phyloP scores from a whole-genome alignment of 2,888 invertebrate genomes.

The Gibbula magus region DNA sequence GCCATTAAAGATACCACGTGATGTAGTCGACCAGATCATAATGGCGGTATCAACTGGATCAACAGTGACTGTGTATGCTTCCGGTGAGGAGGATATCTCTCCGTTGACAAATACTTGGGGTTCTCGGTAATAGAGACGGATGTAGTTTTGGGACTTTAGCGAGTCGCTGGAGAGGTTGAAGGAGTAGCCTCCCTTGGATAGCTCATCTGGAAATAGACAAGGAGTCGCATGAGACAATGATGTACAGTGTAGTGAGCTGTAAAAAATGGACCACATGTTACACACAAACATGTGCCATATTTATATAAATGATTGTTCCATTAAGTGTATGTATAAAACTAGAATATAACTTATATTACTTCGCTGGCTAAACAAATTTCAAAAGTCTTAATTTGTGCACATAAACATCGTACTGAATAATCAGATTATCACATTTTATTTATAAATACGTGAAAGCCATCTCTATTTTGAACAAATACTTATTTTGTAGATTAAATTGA shows the following conservation, averaged over 20 bases:
- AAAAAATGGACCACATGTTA: background rate
- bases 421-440: too few species aligned
- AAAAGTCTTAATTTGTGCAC: too few species aligned
- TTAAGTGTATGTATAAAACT: background rate
- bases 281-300: too few species aligned
- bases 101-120: background rate
- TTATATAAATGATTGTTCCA: too few species aligned
- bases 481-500: too few species aligned
- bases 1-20: slow-evolving; percentile 44
- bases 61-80: slow-evolving; percentile 50
- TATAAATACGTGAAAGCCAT: too few species aligned
- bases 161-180: background rate
- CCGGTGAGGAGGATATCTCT: slow-evolving; percentile 17
- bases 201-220: background rate
- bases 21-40: slow-evolving; percentile 25
- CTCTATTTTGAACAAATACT: too few species aligned
- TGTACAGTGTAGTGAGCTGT: background rate
- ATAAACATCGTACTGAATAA: background rate
- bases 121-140: slow-evolving; percentile 25
- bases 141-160: background rate
- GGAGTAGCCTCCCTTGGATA: background rate
- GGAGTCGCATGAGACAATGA: background rate
- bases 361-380: too few species aligned
- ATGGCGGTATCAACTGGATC: slow-evolving; percentile 37
- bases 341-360: background rate